Percentiles rank a stretch among this genome's conserved stretches.
Evolutionary conservation across 2,888 invertebrate genomes (phyloP).

Genomic region (Leptinotarsa rubiginosa): DNA sequence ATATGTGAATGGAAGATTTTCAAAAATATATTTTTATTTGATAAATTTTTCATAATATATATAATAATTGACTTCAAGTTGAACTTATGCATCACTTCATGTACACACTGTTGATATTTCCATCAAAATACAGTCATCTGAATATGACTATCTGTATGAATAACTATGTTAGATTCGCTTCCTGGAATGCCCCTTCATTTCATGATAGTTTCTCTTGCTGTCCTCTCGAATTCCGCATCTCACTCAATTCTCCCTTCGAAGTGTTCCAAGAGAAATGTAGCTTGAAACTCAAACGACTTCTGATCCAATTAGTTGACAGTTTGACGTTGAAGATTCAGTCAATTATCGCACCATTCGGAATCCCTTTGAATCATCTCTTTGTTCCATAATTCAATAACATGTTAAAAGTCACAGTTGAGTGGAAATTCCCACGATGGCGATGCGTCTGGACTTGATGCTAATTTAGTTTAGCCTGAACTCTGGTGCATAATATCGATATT

Average conservation of each 20-base stretch:
- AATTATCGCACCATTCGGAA: constrained; percentile 45
- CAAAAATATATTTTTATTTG: too few relatives aligned
- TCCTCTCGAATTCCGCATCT: background rate
- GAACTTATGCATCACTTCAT: too few relatives aligned
- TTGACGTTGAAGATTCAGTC: constrained; percentile 46
- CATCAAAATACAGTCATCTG: too few relatives aligned
- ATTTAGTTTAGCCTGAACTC: background rate
- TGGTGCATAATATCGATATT: background rate
- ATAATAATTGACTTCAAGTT: too few relatives aligned
- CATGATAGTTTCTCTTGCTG: background rate
- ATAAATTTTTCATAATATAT: too few relatives aligned
- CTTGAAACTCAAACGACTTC: constrained; percentile 36
- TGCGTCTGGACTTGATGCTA: constrained; percentile 8
- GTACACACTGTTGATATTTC: too few relatives aligned
- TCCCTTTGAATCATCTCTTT: constrained; percentile 41
- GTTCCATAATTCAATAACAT: constrained; percentile 42
- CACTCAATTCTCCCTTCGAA: constrained; percentile 16
- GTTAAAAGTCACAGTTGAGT: constrained; percentile 42
- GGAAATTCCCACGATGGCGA: constrained; percentile 40
- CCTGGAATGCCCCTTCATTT: background rate
- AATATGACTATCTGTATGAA: too few relatives aligned
- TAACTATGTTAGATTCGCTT: background rate
- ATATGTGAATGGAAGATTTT: too few relatives aligned
- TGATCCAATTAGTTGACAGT: constrained; percentile 47
- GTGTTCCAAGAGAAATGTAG: constrained; percentile 35